phyloP scores from a whole-genome alignment of 2,888 invertebrate species.

The Thysanoteuthis rhombus region DNA sequence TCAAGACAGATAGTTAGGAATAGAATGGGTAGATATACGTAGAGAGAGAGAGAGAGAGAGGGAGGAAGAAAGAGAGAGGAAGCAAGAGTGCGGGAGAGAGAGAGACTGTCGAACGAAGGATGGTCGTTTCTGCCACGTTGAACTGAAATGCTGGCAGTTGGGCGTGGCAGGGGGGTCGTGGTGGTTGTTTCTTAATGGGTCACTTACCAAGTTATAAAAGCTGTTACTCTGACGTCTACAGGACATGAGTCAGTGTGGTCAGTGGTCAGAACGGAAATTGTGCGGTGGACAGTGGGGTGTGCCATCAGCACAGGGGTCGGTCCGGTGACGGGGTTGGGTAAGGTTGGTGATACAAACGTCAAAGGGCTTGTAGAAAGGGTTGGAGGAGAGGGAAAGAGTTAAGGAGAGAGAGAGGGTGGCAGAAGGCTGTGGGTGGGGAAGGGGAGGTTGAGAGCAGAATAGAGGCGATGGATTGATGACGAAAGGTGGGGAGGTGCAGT shows the following conservation, averaged over 20 bases:
- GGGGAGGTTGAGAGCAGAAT: neutral
- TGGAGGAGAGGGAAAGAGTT: neutral
- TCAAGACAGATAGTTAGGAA: neutral
- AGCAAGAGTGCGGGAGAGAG: neutral
- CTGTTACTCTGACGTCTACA: neutral
- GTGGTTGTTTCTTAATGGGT: neutral
- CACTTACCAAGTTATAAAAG: neutral
- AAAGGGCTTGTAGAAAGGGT: neutral
- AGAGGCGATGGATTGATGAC: neutral
- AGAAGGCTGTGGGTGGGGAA: neutral
- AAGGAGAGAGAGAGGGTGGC: too few species aligned
- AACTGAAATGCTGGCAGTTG: neutral
- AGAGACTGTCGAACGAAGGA: neutral
- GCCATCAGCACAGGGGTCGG: neutral
- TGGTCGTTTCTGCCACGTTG: neutral
- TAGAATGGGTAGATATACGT: too few species aligned
- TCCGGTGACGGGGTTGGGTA: neutral
- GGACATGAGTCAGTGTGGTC: conserved; percentile 12
- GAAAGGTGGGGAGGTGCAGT: neutral
- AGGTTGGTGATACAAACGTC: neutral
- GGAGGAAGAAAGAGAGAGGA: neutral
- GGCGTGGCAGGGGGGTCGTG: neutral
- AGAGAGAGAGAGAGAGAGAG: neutral
- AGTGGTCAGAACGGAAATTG: conserved; percentile 12
- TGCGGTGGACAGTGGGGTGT: neutral